Conservation (phyloP, 1,140 invertebrate species). For the Andrena cerasifolii region DNA sequence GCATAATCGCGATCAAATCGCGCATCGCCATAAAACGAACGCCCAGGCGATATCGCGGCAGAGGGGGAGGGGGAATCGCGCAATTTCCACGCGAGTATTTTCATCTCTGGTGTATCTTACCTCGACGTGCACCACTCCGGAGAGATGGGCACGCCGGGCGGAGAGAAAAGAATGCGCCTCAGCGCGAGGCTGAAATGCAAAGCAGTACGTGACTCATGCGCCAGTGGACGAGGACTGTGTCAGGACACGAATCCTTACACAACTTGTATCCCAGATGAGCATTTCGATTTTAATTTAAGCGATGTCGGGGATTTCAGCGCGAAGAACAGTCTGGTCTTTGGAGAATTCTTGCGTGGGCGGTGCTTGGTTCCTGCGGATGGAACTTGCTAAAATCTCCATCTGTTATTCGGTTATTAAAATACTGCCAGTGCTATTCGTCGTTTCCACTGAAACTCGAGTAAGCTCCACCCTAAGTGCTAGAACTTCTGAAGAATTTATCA, state of each 20-base stretch:
- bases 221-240: too few relatives aligned
- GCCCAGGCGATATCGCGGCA: background rate
- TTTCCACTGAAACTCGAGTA: too few relatives aligned
- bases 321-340: too few relatives aligned
- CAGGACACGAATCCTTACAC: too few relatives aligned
- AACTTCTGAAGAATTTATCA: too few relatives aligned
- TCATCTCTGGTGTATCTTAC: slow-evolving; percentile 28
- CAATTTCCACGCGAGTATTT: slow-evolving; percentile 33
- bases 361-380: background rate
- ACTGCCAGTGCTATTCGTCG: too few relatives aligned
- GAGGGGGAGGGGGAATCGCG: background rate
- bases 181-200: slow-evolving; percentile 17
- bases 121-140: background rate
- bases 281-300: too few relatives aligned
- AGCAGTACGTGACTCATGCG: slow-evolving; percentile 4
- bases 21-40: background rate
- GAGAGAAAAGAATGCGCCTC: slow-evolving; percentile 21
- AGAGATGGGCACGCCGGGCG: background rate
- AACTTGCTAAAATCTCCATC: background rate
- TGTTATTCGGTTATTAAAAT: too few relatives aligned
- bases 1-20: slow-evolving; percentile 24
- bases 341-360: too few relatives aligned
- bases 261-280: too few relatives aligned
- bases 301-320: too few relatives aligned
- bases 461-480: too few relatives aligned